Evolutionary conservation across 2,113 vertebrate genomes (phyloP), one percentile per base, ranked within the genome.

Genomic region (Nettapus auritus): DNA sequence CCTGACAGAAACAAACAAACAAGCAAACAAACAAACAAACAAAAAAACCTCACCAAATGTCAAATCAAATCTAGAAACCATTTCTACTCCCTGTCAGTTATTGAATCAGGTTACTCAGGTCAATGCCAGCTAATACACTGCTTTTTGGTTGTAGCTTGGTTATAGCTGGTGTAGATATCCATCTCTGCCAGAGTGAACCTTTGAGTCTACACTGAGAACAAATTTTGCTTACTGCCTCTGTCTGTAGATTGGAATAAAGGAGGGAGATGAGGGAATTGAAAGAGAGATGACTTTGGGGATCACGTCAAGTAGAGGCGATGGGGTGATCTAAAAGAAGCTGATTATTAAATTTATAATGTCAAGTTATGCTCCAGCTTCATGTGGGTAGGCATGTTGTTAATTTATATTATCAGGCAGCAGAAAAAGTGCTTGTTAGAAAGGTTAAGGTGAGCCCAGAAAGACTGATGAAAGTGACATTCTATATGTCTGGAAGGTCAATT

Each of bases 401-500:
- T 89, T 84, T 66, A 60, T 88, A 67, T 92, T 88, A 93, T 34
- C 28, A 78, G 52, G 29, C 52, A 89, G 29, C 10, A 84, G 56
- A 46, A 89, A 90, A 86, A 34, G 8, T 56, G 22, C 6, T 78
- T 81, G 79, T 75, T 75, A 75, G 34, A 94, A 96, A 89, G 86
- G 83, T 83, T 75, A 89, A 90, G 77, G 52, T 52, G 23, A 94
- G 10, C 33, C 18, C 12, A 40, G 53, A 81, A 90, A 84, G 77
- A 84, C 0, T 88, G 76, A 76, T 66, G 38, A 94, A 92, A 94
- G 89, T 88, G 76, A 56, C 52, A 78, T 93, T 88, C 57, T 82
- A 4, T 17, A 63, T 57, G 25, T 86, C 93, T 90, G 34, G 83
- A 84, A 95, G 69, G 86, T 92, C 83, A 82, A 31, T 81, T 94